A percentile compares a stretch with the other conserved stretches of the same genome.
phyloP scores from a whole-genome alignment of 2,797 vertebrate genomes.

The Enteromius trimaculatus region DNA sequence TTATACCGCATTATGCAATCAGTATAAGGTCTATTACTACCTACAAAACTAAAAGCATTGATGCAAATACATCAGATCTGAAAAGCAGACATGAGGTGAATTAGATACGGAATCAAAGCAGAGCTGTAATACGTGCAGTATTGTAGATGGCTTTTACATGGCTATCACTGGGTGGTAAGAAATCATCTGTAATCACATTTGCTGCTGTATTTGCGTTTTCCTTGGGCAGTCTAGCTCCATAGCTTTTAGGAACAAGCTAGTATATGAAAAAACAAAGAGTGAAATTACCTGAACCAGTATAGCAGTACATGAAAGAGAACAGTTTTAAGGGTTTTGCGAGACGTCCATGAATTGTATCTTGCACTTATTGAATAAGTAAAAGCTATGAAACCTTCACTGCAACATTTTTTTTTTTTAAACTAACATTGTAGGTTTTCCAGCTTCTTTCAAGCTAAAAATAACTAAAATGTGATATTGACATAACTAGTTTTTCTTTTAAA shows the following conservation, averaged over 20 bases:
- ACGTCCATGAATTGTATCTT: not conserved
- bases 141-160: conserved; percentile 22
- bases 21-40: not conserved
- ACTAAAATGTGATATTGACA: not conserved
- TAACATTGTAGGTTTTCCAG: no score
- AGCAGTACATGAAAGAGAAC: not conserved
- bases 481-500: not conserved
- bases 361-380: not conserved
- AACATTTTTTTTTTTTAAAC: not conserved
- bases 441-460: not conserved
- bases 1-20: not conserved
- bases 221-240: not conserved
- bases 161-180: conserved; percentile 23
- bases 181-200: conserved; percentile 30
- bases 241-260: conserved; percentile 16
- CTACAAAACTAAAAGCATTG: not conserved
- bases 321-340: not conserved
- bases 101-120: conserved; percentile 4
- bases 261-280: conserved; percentile 1
- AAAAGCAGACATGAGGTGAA: conserved; percentile 1
- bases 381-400: not conserved
- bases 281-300: conserved; percentile 4
- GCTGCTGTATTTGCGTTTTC: not conserved
- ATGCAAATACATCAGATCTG: not conserved
- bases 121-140: conserved; percentile 12